phyloP scores from a whole-genome alignment of 2,113 vertebrate genomes.

The Eclectus roratus region DNA sequence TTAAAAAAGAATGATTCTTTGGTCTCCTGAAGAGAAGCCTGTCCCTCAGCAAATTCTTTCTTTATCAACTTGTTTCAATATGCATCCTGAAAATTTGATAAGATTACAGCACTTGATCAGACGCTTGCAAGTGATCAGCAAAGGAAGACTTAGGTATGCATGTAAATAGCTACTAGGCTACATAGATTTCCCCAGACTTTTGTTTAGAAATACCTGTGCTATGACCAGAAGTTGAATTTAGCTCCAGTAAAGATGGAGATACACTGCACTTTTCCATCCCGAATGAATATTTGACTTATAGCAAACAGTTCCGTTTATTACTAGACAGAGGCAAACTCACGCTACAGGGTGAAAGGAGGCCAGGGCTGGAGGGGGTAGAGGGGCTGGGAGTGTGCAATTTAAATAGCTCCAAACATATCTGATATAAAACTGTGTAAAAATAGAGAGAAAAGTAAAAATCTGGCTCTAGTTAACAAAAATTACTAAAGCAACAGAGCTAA shows the following conservation, averaged over 20 bases:
- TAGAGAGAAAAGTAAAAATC: accelerated
- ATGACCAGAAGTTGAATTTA: background rate
- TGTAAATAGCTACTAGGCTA: background rate
- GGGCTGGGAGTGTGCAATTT: background rate
- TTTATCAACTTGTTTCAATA: background rate
- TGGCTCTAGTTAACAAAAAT: background rate
- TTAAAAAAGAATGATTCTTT: background rate
- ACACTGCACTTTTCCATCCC: background rate
- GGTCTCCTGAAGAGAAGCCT: background rate
- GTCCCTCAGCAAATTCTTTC: background rate
- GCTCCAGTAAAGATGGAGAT: background rate
- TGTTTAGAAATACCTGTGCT: background rate
- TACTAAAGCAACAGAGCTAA: background rate
- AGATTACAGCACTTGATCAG: background rate
- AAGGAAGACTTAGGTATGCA: background rate
- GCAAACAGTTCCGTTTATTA: background rate
- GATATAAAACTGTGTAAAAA: background rate
- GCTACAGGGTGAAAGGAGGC: accelerated
- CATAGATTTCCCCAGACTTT: background rate
- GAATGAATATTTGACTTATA: background rate
- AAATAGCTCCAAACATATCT: background rate
- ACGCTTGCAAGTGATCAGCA: background rate
- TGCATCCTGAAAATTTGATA: background rate
- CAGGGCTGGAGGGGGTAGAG: accelerated
- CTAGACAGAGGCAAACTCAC: background rate